Conservation (phyloP, 2,113 vertebrate genomes). For the rat (Rattus norvegicus) region DNA sequence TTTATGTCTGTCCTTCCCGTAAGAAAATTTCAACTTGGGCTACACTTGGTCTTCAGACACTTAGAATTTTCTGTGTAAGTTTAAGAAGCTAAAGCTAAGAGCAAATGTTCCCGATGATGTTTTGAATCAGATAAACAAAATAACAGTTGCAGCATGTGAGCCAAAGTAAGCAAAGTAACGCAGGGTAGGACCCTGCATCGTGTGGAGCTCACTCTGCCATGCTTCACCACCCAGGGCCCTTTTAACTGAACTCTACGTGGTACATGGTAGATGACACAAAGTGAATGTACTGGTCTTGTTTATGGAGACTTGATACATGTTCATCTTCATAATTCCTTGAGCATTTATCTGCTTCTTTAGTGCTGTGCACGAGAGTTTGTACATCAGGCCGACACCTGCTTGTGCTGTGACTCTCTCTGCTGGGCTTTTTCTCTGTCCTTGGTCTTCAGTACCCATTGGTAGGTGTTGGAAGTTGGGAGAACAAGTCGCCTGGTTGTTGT, state of each 20-base stretch:
- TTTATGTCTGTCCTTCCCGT: constrained; percentile 63
- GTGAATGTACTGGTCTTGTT: constrained; percentile 55
- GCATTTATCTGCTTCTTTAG: constrained; percentile 9
- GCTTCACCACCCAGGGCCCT: constrained; percentile 30
- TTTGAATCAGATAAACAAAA: constrained; percentile 76
- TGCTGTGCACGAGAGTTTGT: constrained; percentile 30
- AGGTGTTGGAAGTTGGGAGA: constrained; percentile 12
- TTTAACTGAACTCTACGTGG: background rate
- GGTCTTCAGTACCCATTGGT: constrained; percentile 14
- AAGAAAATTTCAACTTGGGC: constrained; percentile 60
- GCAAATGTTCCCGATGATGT: constrained; percentile 73
- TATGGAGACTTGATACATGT: background rate
- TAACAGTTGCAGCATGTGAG: constrained; percentile 67
- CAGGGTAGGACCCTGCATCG: background rate
- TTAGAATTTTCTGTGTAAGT: constrained; percentile 60
- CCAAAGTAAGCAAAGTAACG: constrained; percentile 68
- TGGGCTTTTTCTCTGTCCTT: constrained; percentile 28
- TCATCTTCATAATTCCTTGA: constrained; percentile 2
- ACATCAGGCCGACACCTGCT: constrained; percentile 15
- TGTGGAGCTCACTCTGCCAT: constrained; percentile 32
- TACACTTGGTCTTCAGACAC: constrained; percentile 11
- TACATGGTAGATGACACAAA: constrained; percentile 20
- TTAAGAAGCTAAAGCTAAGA: constrained; percentile 74
- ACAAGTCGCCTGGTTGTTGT: constrained; percentile 37
- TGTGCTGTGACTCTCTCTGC: constrained; percentile 57